Evolutionary conservation across 2,113 vertebrate genomes (phyloP), one percentile per base, ranked within the genome.

Genomic region (Sceloporus tristichus): DNA sequence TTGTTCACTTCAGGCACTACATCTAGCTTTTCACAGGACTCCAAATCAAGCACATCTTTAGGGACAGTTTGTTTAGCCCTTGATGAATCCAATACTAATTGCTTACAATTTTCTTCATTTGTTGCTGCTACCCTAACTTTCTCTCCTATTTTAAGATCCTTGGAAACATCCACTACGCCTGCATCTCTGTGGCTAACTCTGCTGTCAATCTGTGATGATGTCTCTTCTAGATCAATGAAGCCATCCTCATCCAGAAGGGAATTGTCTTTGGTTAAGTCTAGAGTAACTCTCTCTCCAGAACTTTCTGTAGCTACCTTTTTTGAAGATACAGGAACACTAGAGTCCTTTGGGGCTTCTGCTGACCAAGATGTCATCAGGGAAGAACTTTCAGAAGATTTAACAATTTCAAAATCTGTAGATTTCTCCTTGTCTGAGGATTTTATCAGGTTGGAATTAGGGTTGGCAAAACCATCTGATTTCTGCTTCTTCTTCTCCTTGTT

Each of bases 401-500:
- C 82, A 84, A 84, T 68, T 89, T 91, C 90, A 81, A 91, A 68
- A 85, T 89, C 95, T 95, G 95, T 85, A 94, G 96, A 90, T 68
- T 92, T 96, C 85, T 95, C 95, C 59, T 91, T 89, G 76, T 95
- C 78, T 88, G 91, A 85, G 88, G 94, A 34, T 53, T 82, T 91
- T 71, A 82, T 48, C 59, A 90, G 79, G 88, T 79, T 91, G 83
- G 92, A 84, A 85, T 90, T 94, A n/a, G 79, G 83, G 80, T 75
- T 29, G 53, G 82, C 0, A 10, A 82, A 85, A 62, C 90, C 86
- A 88, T 96, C 95, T 9, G 90, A 94, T 53, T 92, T 96, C 89
- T 96, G 97, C 91, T 98, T 97, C 23, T 95, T 96, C 92, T 97
- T 98, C n/a, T 98, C 97, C 89, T 96, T 97, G 83, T 92, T 97